These are phyloP conservation scores for Cranoglanis bouderius DNA, from an alignment of 2,113 vertebrate species.

Conservation along the genomic window DNA sequence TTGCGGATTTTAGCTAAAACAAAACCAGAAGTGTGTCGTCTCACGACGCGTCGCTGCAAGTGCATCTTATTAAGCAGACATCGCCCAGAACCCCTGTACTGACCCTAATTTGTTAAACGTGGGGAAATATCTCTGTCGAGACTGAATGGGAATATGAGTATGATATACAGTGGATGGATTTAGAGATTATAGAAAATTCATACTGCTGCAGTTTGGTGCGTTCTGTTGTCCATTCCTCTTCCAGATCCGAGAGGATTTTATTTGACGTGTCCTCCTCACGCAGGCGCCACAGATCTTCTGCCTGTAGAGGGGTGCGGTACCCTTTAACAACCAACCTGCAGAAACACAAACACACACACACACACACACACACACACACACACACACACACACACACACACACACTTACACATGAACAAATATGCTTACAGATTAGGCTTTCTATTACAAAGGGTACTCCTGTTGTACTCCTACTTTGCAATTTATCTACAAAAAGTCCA, in stretches of 20 bases:
- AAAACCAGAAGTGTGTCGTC: neutral
- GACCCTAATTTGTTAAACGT: neutral
- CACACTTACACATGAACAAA: neutral
- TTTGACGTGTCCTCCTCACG: conserved; percentile 82
- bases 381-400: conserved; percentile 51
- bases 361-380: conserved; percentile 54
- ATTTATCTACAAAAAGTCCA: neutral
- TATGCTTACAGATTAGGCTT: neutral
- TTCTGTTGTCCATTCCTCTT: conserved; percentile 79
- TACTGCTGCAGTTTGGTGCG: conserved; percentile 75
- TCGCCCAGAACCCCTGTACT: neutral
- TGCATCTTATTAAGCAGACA: neutral
- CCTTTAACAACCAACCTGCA: conserved; percentile 85
- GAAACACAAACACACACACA: conserved; percentile 47
- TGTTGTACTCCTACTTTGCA: neutral
- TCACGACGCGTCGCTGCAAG: neutral
- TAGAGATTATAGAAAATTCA: conserved; percentile 20
- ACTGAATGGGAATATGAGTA: neutral
- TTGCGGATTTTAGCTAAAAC: neutral
- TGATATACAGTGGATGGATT: neutral
- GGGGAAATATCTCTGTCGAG: neutral
- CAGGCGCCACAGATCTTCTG: conserved; percentile 85
- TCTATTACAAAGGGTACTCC: conserved; percentile 10
- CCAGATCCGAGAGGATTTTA: conserved; percentile 81
- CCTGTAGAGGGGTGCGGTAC: conserved; percentile 72